A percentile compares a stretch with the other conserved stretches of the same genome.
phyloP scores from a whole-genome alignment of 2,888 invertebrate species.

The Caenorhabditis imperialis region DNA sequence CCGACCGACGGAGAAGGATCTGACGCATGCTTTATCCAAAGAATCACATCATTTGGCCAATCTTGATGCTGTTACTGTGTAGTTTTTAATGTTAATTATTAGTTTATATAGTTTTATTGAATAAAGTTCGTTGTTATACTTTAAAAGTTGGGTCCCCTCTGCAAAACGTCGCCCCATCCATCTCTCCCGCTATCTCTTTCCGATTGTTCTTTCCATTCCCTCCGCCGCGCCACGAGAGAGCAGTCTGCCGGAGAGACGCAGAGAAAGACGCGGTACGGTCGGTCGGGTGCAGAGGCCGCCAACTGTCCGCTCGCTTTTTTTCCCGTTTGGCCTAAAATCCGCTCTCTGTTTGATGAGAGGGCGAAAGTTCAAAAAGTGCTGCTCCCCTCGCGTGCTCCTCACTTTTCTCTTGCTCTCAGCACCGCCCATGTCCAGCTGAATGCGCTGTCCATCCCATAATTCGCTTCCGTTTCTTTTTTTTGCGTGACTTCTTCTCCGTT shows the following conservation, averaged over 20 bases:
- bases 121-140: not conserved
- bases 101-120: not conserved
- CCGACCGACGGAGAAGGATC: conserved; percentile 59
- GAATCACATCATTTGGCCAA: conserved; percentile 57
- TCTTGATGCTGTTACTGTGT: conserved; percentile 64
- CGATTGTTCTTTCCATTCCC: conserved; percentile 33
- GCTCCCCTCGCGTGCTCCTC: not conserved
- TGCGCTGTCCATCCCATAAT: not conserved
- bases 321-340: conserved; percentile 39
- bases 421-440: not conserved
- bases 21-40: conserved; percentile 58
- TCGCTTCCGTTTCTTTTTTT: not conserved
- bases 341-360: conserved; percentile 9
- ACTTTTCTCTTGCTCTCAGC: conserved; percentile 1
- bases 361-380: conserved; percentile 32
- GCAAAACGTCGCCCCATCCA: not conserved
- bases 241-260: conserved; percentile 33
- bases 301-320: conserved; percentile 17
- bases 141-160: not conserved
- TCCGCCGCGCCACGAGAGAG: conserved; percentile 6
- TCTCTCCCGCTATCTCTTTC: conserved; percentile 1
- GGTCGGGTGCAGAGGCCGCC: conserved; percentile 21
- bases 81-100: conserved; percentile 18
- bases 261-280: conserved; percentile 50
- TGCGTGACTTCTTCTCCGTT: not conserved